Conservation (phyloP, 2,797 vertebrate genomes). For the Lepus oiostolus region DNA sequence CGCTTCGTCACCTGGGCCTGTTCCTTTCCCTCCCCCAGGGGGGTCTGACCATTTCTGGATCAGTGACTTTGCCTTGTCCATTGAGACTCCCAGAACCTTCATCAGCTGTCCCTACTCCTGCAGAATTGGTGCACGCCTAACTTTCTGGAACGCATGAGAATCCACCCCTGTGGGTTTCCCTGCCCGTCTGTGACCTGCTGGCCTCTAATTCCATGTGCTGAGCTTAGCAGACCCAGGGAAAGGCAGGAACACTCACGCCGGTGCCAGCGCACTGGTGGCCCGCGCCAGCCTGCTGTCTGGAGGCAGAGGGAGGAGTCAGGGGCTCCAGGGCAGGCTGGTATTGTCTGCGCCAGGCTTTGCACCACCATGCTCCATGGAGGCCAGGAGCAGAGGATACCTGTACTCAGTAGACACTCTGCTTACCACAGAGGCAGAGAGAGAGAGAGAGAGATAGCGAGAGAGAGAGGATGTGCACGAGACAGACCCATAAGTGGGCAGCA, state of each 20-base stretch:
- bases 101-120: not conserved
- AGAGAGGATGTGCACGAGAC: not conserved
- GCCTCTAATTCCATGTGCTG: not conserved
- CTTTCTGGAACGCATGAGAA: fast-evolving
- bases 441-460: not conserved
- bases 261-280: not conserved
- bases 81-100: not conserved
- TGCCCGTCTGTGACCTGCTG: not conserved
- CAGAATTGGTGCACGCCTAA: fast-evolving
- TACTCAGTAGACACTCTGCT: not conserved
- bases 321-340: not conserved
- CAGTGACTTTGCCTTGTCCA: not conserved
- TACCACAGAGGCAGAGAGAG: not conserved
- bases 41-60: not conserved
- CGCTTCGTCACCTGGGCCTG: not conserved
- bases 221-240: not conserved
- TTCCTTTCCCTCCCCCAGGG: not conserved
- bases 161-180: not conserved
- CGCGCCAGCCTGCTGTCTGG: not conserved
- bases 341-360: not conserved
- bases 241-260: not conserved
- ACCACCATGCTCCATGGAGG: not conserved
- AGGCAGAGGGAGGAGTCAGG: not conserved
- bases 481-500: fast-evolving
- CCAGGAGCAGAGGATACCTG: not conserved